These are phyloP conservation scores for Moxostoma hubbsi DNA, from an alignment of 2,797 vertebrate genomes.

Conservation along the genomic window DNA sequence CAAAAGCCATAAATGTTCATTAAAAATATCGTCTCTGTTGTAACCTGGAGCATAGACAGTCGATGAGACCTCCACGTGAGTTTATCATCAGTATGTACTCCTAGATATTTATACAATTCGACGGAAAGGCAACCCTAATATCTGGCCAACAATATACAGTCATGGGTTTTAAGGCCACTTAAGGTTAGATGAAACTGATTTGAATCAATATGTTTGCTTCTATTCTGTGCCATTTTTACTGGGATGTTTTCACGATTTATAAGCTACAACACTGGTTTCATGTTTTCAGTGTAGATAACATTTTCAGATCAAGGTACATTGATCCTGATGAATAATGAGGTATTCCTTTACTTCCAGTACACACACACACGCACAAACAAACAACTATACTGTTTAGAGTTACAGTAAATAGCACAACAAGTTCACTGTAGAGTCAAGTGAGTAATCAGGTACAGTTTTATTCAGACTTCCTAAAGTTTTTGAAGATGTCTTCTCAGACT, in stretches of 20 bases:
- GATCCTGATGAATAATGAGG: slow-evolving; percentile 70
- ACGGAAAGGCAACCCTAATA: neutral
- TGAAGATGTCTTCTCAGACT: neutral
- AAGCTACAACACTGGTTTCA: slow-evolving; percentile 65
- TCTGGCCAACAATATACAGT: neutral
- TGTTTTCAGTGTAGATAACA: slow-evolving; percentile 68
- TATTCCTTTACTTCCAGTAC: slow-evolving; percentile 44
- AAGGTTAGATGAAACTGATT: slow-evolving; percentile 13
- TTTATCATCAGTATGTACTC: no score
- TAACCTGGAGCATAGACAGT: no score
- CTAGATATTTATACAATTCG: no score
- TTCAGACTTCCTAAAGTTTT: slow-evolving; percentile 12
- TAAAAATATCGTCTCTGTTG: no score
- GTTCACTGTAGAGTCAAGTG: neutral
- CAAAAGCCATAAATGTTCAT: no score
- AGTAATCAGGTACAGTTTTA: slow-evolving; percentile 25
- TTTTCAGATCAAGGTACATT: slow-evolving; percentile 73
- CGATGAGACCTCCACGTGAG: no score
- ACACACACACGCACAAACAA: neutral
- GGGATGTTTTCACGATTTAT: slow-evolving; percentile 41
- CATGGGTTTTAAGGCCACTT: slow-evolving; percentile 13
- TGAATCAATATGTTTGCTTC: slow-evolving; percentile 11
- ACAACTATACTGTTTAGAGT: slow-evolving; percentile 27
- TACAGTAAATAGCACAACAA: slow-evolving; percentile 35
- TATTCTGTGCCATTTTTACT: slow-evolving; percentile 24